Percentiles rank a stretch among this genome's conserved stretches.
These are phyloP conservation scores for Loriculus beryllinus DNA, from an alignment of 2,797 vertebrate species.

Conservation along the genomic window DNA sequence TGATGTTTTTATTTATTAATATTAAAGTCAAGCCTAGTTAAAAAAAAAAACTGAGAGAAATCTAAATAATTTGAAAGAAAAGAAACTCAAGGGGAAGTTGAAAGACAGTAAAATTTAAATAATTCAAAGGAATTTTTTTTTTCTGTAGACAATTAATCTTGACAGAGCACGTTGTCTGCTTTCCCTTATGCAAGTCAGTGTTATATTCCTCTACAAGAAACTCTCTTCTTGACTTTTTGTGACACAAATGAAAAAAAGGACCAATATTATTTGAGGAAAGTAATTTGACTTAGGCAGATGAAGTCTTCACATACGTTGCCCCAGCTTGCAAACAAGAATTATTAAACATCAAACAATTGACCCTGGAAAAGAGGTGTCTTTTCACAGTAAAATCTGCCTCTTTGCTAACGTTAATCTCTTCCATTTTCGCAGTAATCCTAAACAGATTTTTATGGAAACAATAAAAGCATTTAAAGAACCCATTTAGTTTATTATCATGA, in stretches of 20 bases:
- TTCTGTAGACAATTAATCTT: neutral
- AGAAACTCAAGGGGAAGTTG: neutral
- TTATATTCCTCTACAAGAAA: neutral
- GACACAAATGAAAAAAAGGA: neutral
- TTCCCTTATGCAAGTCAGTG: neutral
- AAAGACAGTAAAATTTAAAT: neutral
- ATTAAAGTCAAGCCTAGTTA: neutral
- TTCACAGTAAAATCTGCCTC: neutral
- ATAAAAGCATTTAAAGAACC: neutral
- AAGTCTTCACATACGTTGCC: neutral
- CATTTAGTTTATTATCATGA: neutral
- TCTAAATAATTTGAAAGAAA: slow-evolving; percentile 1
- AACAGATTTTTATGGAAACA: neutral
- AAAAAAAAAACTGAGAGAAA: neutral
- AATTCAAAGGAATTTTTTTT: neutral
- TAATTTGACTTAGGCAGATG: neutral
- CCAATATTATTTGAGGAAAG: neutral
- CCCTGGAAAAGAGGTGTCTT: neutral
- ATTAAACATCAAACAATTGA: rapidly evolving
- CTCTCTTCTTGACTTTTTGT: neutral
- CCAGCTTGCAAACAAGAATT: neutral
- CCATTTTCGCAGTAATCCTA: neutral
- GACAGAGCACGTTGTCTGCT: neutral
- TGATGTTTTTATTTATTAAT: neutral
- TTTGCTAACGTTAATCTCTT: neutral